phyloP scores from a whole-genome alignment of 2,888 invertebrate species.

The Notodonta ziczac region DNA sequence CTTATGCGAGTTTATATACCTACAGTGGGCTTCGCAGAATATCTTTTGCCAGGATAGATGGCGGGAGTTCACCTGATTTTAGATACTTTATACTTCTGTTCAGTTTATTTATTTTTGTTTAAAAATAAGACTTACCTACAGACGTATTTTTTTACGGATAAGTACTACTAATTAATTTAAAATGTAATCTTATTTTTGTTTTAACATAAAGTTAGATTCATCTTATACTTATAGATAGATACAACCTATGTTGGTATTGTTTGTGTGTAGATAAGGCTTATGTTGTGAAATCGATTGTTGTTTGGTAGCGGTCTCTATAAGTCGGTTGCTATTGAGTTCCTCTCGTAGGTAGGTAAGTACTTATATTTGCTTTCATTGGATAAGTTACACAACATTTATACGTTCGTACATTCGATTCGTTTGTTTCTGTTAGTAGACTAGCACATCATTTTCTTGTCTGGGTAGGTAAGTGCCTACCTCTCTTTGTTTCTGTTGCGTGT shows the following conservation, averaged over 20 bases:
- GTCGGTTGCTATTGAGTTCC: constrained; percentile 25
- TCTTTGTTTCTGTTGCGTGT: too few relatives aligned
- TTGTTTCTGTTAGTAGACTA: too few relatives aligned
- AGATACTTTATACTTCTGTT: constrained; percentile 4
- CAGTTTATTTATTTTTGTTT: not conserved
- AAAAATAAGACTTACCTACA: constrained; percentile 3
- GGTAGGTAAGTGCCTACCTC: too few relatives aligned
- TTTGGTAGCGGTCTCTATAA: constrained; percentile 21
- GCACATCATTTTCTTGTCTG: too few relatives aligned
- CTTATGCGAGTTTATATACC: constrained; percentile 21
- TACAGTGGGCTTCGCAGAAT: constrained; percentile 38
- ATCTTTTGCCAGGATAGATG: constrained; percentile 56
- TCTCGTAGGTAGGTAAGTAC: too few relatives aligned
- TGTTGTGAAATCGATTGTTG: constrained; percentile 37
- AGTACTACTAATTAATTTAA: not conserved
- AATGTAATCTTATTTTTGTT: not conserved
- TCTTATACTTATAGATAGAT: too few relatives aligned
- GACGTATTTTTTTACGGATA: not conserved
- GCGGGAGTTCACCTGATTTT: constrained; percentile 44
- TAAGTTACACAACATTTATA: too few relatives aligned
- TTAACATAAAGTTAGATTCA: too few relatives aligned
- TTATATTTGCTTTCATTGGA: constrained; percentile 36
- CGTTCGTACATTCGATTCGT: too few relatives aligned
- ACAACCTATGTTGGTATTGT: not conserved
- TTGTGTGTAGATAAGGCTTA: constrained; percentile 10